Base-by-base conservation (phyloP, 2,797 vertebrate species). In the Crocidura indochinensis region DNA sequence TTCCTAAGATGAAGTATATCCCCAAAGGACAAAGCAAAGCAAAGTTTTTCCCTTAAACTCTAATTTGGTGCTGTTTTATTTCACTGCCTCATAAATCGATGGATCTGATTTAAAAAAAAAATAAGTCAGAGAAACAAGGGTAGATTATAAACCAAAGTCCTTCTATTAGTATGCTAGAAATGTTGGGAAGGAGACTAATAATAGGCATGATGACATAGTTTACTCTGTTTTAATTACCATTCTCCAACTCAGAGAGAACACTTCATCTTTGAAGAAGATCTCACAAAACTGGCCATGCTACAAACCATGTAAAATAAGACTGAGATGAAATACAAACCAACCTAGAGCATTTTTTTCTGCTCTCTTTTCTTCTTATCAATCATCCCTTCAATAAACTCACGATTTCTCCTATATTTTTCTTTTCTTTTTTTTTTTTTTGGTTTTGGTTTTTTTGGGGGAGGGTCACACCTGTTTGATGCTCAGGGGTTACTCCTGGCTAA, bases 281-380 rank as follows among this genome's bases (percentile, higher is more conserved):
- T 82, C 38, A 76, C 0, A 27, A 14, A 14, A 49, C 29, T 80
- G 44, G 27, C 49, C 77, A 8, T 2, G 22, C 46, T 14, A 19
- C 11, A n/a, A n/a, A n/a, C n/a, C n/a, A n/a, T 64, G 68, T 6
- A 64, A 72, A 64, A 75, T n/a, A 24, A 68, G 14, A 60, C 0
- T 64, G 46, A 78, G 65, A 26, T 79, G 15, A 12, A 84, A 47
- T 73, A 74, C 84, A 88, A 83, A 31, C 14, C 86, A 94, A 79
- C 29, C 6, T 60, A 75, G 49, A 81, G 68, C 19, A 14, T 31
- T 12, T 46, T 44, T 15, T 2, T 72, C 56, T 60, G 17, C 8
- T 67, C 17, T 49, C 20, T 24, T 22, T 89, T 76, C 56, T 90
- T 53, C 67, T 74, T 80, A 56, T 46, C 80, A 60, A 56, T 46